Percentiles rank a stretch among this genome's conserved stretches.
These are phyloP conservation scores for Distichodus sexfasciatus DNA, from an alignment of 2,797 vertebrate species.

Conservation along the genomic window DNA sequence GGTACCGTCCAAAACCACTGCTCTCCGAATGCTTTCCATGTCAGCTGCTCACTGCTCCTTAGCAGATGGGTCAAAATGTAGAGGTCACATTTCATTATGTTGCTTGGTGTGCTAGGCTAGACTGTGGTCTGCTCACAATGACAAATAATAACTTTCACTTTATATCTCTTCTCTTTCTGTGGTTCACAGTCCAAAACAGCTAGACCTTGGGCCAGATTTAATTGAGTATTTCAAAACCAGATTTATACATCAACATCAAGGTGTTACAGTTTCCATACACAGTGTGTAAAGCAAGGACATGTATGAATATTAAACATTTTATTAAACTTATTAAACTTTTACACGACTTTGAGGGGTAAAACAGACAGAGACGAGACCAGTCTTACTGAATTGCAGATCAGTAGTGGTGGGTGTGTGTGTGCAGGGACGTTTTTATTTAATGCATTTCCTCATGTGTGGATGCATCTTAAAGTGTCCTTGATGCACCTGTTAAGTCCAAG, in stretches of 20 bases:
- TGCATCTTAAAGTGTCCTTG: conserved; percentile 21
- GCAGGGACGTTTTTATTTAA: not conserved
- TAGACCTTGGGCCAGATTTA: conserved; percentile 71
- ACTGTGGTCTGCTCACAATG: not conserved
- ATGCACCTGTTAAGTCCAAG: not conserved
- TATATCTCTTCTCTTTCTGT: conserved; percentile 58
- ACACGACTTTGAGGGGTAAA: conserved; percentile 48
- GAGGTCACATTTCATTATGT: too few relatives aligned
- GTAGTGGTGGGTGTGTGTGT: not conserved
- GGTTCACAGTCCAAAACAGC: conserved; percentile 68
- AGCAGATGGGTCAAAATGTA: too few relatives aligned
- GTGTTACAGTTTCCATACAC: conserved; percentile 67
- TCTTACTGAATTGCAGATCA: not conserved
- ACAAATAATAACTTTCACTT: conserved; percentile 43
- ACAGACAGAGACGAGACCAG: conserved; percentile 30
- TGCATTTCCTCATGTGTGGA: conserved; percentile 12
- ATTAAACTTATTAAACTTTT: conserved; percentile 51
- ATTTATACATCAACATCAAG: conserved; percentile 65
- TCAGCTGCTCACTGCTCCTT: too few relatives aligned
- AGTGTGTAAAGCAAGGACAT: conserved; percentile 62
- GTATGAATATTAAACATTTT: too few relatives aligned
- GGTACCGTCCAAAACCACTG: too few relatives aligned
- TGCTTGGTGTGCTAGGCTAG: conserved; percentile 28
- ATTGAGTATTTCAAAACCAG: conserved; percentile 73
- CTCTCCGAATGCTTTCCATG: too few relatives aligned